Conservation (phyloP, 2,888 invertebrate species). For the Nephrotoma guestfalica region DNA sequence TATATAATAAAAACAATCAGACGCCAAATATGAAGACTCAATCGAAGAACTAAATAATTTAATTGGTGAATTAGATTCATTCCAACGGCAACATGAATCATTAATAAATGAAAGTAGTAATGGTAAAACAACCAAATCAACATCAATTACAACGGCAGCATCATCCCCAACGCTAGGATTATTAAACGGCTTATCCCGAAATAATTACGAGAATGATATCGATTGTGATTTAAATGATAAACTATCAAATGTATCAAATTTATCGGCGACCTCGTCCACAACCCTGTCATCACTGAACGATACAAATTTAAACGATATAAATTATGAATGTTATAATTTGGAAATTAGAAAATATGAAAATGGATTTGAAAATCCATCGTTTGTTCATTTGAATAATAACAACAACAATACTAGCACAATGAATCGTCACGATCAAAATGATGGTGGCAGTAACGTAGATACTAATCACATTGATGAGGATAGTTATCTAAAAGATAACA, state of each 20-base stretch:
- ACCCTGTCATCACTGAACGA: constrained; percentile 4
- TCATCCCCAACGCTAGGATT: constrained; percentile 9
- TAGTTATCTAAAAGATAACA: constrained; percentile 27
- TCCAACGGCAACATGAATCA: constrained; percentile 33
- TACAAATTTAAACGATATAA: constrained; percentile 10
- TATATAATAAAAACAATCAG: background rate
- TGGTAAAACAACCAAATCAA: background rate
- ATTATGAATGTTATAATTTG: constrained; percentile 19
- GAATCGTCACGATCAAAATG: background rate
- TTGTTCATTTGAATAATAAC: constrained; percentile 24
- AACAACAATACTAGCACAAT: background rate
- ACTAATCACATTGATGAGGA: constrained; percentile 23
- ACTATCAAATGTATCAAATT: constrained; percentile 4
- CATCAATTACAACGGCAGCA: constrained; percentile 9
- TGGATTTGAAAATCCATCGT: constrained; percentile 31
- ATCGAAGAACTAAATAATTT: constrained; percentile 34
- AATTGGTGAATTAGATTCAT: constrained; percentile 35
- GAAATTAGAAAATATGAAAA: constrained; percentile 30
- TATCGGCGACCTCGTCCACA: constrained; percentile 5
- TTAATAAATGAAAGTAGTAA: constrained; percentile 14
- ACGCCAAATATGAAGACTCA: constrained; percentile 34
- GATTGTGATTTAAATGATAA: constrained; percentile 3
- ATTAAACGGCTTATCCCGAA: constrained; percentile 3
- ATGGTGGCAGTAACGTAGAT: background rate
- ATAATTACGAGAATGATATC: constrained; percentile 1